Base-by-base conservation (phyloP, 1,140 invertebrate species). In the Bombus picipes region DNA sequence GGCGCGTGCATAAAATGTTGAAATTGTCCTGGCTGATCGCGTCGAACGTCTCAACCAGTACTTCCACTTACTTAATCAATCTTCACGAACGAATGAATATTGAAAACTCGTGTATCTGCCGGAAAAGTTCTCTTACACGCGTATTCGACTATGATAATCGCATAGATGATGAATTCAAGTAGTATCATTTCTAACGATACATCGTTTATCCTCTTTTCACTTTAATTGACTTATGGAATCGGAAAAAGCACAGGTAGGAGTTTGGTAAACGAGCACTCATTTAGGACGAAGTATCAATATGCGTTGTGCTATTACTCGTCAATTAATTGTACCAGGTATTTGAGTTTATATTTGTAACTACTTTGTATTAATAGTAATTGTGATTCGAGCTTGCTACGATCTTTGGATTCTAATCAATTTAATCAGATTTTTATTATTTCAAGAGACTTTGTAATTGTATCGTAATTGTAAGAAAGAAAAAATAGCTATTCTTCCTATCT, bases 51-150 rank as follows among this genome's bases (percentile, higher is more conserved):
- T 78, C 53, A 53, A 78, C 82, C 47, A 68, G 65, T 77, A 3
- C 28, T 32, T 41, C 77, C 28, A 41, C 83, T 74, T 74, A 47
- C 53, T 66, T 59, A 74, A 85, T 85, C 59, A 53, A 74, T 74
- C 72, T 66, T n/a, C 25, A 3, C n/a, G 34, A 78, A 78, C 65
- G 73, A 83, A 34, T 41, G 62, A 59, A 59, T 70, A 59, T 78
- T 59, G 34, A 47, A 57, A 83, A 83, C n/a, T 53, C 47, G 13
- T 43, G 74, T 71, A 83, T 22, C 43, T 62, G 32, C 32, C 41
- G 39, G 34, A 47, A 65, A 70, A 57, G n/a, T 39, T 43, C 22
- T 28, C n/a, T 28, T 18, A 4, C 25, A 34, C 53, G 5, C 70
- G 9, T 73, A 37, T 81, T n/a, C 39, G n/a, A 34, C 28, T 37